Conservation (phyloP, 2,113 vertebrate genomes). For the Asarcornis scutulata region DNA sequence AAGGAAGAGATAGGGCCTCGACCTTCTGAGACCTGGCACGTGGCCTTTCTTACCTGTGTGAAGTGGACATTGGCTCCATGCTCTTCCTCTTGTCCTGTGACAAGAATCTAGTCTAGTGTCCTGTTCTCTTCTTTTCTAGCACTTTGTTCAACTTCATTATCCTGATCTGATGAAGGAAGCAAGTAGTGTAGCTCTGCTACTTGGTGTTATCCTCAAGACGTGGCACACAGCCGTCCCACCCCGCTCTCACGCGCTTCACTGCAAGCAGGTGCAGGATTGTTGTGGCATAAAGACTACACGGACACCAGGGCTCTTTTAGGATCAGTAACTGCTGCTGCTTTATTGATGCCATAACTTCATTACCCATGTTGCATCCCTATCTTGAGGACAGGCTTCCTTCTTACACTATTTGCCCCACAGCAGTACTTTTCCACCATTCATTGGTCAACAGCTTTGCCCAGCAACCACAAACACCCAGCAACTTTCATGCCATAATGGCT, state of each 20-base stretch:
- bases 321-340: no score
- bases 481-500: no score
- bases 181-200: background rate
- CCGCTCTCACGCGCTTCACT: rapidly evolving
- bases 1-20: background rate
- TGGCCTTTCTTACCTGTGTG: background rate
- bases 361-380: no score
- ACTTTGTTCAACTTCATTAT: background rate
- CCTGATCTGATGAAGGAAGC: background rate
- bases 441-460: no score
- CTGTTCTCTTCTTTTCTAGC: background rate
- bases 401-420: no score
- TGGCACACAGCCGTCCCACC: background rate
- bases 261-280: background rate
- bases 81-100: rapidly evolving
- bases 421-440: no score
- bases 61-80: background rate
- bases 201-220: background rate
- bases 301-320: no score
- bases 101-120: background rate
- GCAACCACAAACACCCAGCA: no score
- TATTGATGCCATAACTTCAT: no score
- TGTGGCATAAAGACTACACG: background rate
- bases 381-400: no score
- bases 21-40: background rate